Conservation (phyloP, 2,797 vertebrate species). For the Mycteria americana region DNA sequence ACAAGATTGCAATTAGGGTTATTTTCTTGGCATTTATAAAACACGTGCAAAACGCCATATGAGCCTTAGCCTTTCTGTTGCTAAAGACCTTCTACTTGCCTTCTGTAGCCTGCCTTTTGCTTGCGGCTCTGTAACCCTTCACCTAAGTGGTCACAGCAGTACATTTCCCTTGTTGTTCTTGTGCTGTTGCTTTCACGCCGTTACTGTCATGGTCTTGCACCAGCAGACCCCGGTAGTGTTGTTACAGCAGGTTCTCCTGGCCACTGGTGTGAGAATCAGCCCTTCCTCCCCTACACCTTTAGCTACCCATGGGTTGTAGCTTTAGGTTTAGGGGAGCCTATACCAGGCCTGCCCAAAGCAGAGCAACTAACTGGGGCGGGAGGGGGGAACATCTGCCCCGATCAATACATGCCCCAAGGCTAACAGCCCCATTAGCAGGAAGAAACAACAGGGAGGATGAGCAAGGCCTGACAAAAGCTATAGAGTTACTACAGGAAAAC, state of each 20-base stretch:
- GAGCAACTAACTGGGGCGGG: not conserved
- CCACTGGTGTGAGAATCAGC: not conserved
- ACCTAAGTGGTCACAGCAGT: not conserved
- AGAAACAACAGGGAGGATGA: not conserved
- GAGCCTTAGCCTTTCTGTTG: not conserved
- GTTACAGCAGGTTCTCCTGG: not conserved
- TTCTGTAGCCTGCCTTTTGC: not conserved
- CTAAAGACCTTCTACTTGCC: not conserved
- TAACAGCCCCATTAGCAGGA: not conserved
- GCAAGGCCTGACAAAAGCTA: not conserved
- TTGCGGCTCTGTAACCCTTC: not conserved
- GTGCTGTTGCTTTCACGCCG: not conserved
- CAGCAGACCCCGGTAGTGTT: rapidly evolving
- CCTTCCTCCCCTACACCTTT: not conserved
- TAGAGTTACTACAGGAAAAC: not conserved
- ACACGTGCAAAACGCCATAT: not conserved
- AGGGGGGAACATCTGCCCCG: not conserved
- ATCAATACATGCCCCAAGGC: not conserved
- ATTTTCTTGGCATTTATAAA: not conserved
- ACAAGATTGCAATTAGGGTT: not conserved
- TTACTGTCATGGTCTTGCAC: rapidly evolving
- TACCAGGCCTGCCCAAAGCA: not conserved
- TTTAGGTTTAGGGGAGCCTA: not conserved
- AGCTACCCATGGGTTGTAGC: not conserved
- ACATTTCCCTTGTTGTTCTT: not conserved